Conservation (phyloP, 2,888 invertebrate genomes). For the Xestia c-nigrum region DNA sequence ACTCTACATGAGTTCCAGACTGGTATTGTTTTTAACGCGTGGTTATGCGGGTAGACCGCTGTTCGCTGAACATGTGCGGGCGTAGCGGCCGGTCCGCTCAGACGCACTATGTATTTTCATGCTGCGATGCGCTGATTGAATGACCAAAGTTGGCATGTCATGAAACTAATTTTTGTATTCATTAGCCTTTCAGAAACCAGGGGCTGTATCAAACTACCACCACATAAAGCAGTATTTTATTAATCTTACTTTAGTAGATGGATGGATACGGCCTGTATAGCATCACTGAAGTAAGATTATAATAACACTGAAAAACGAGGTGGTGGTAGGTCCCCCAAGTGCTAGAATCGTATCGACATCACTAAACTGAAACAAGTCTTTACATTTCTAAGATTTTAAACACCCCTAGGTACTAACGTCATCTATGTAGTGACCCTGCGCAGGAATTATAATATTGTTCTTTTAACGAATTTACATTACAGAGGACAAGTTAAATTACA, state of each 20-base stretch:
- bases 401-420: conserved; percentile 68
- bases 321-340: not conserved
- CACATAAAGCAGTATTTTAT: not conserved
- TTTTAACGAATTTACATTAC: conserved; percentile 73
- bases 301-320: not conserved
- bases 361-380: conserved; percentile 65
- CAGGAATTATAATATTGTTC: conserved; percentile 69
- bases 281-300: not conserved
- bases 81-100: not conserved
- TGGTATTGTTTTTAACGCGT: not conserved
- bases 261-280: not conserved
- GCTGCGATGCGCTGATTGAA: not conserved
- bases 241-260: not conserved
- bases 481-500: conserved; percentile 73
- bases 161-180: not conserved
- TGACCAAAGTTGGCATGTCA: not conserved
- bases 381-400: conserved; percentile 66
- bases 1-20: not conserved
- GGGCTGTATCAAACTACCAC: not conserved
- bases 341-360: conserved; percentile 62
- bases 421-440: conserved; percentile 75
- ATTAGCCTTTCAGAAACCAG: conserved; percentile 8
- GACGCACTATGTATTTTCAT: not conserved
- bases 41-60: not conserved
- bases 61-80: not conserved